These are phyloP conservation scores for Eptatretus atami DNA, from an alignment of 2,797 vertebrate genomes.

Conservation along the genomic window DNA sequence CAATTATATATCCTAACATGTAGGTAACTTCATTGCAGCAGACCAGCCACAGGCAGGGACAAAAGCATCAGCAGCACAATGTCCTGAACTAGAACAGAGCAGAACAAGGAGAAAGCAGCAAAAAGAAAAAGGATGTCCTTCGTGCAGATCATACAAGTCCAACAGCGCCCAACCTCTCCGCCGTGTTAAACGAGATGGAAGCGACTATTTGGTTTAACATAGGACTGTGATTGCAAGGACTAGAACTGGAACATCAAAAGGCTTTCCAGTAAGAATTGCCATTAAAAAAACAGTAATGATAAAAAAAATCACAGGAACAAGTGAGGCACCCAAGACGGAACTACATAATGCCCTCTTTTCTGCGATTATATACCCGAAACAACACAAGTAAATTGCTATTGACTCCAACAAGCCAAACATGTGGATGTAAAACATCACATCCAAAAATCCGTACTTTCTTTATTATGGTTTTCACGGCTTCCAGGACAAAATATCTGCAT, in stretches of 20 bases:
- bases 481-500: neutral
- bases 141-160: neutral
- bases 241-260: neutral
- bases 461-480: neutral
- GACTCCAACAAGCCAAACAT: no score
- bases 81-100: constrained; percentile 24
- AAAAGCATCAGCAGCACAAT: constrained; percentile 62
- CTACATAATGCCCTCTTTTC: no score
- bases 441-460: neutral
- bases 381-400: no score
- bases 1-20: constrained; percentile 93
- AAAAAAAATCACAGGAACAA: no score
- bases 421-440: no score
- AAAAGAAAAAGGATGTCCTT: neutral
- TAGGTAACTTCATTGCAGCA: constrained; percentile 49
- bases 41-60: constrained; percentile 85
- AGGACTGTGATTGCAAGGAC: neutral
- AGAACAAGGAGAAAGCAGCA: constrained; percentile 6
- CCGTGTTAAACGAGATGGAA: neutral
- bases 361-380: no score
- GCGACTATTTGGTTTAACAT: neutral
- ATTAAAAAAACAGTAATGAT: no score
- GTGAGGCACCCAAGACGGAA: no score
- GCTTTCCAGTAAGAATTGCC: neutral
- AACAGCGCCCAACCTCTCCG: neutral